Base-by-base conservation (phyloP, 2,888 invertebrate species). In the Hypena proboscidalis region DNA sequence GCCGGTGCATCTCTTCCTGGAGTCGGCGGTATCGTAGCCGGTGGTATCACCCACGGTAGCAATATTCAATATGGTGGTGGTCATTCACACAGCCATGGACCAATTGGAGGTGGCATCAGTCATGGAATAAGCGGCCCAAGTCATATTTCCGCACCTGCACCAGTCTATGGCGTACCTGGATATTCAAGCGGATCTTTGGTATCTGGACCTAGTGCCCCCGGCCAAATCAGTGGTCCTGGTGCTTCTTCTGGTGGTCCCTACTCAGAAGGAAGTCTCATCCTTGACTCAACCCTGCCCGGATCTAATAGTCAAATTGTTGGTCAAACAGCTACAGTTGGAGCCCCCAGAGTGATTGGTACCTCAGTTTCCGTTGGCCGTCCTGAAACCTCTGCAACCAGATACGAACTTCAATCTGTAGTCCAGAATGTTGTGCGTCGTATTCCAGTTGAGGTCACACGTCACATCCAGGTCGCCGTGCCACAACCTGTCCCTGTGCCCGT, bases 391-490 rank as follows among this genome's bases (percentile, higher is more conserved):
- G 69, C 78, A 3, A 68, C 85, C 2, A 81, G 83, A 58, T 90
- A 86, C 68, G 90, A 90, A 49, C 79, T 90, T 7, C 83, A 87
- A 39, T 85, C 88, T 1, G 90, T 90, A 3, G 77, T 90, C 0
- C 90, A 90, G 67, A 86, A 90, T 51, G 77, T 90, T 1, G 44
- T 90, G 36, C 84, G 90, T 20, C 87, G 89, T 20, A 54, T 90
- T 4, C 90, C 90, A 1, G 59, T 90, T n/a, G 90, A 90, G 51
- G 84, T 90, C n/a, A 81, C 78, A 19, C 83, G 85, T 8, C 90
- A 90, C 62, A 53, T 90, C 1, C 70, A 89, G 48, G 73, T 90
- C 0, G 70, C 76, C 3, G 88, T 90, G 3, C 90, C 90, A 0
- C 84, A 85, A 1, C 74, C 88, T 3, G 77, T 79, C 1, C 81